phyloP scores from a whole-genome alignment of 2,797 vertebrate genomes.

The Phrynocephalus guinanensis region DNA sequence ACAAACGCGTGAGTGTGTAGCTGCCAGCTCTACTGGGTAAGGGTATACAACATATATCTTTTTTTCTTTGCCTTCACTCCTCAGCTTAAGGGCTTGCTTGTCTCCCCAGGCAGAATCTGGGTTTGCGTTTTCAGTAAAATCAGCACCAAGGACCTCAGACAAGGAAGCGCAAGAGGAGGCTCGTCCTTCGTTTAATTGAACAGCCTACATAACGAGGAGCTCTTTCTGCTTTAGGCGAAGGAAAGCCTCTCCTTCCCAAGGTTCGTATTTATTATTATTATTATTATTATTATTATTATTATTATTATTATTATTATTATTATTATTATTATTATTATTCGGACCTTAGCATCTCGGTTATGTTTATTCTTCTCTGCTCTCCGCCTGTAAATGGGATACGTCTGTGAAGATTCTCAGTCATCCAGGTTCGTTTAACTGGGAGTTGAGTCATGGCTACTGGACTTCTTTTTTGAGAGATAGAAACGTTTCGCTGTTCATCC shows the following conservation, averaged over 20 bases:
- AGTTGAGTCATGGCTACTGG: too few relatives aligned
- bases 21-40: not conserved
- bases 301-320: too few relatives aligned
- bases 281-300: too few relatives aligned
- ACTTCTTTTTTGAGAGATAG: too few relatives aligned
- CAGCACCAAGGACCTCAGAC: not conserved
- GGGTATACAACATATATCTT: not conserved
- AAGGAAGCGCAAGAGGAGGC: not conserved
- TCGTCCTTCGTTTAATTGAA: not conserved
- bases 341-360: not conserved
- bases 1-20: not conserved
- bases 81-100: not conserved
- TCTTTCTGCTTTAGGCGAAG: not conserved
- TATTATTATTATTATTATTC: not conserved
- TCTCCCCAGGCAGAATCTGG: too few relatives aligned
- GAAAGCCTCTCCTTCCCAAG: not conserved
- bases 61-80: not conserved
- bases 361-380: not conserved
- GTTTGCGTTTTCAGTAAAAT: not conserved
- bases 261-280: not conserved
- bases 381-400: conserved; percentile 49
- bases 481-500: too few relatives aligned
- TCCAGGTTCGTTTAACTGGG: too few relatives aligned
- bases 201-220: not conserved
- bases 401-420: too few relatives aligned